Evolutionary conservation across 2,888 invertebrate genomes (phyloP).

Genomic region (Megalurothrips usitatus): DNA sequence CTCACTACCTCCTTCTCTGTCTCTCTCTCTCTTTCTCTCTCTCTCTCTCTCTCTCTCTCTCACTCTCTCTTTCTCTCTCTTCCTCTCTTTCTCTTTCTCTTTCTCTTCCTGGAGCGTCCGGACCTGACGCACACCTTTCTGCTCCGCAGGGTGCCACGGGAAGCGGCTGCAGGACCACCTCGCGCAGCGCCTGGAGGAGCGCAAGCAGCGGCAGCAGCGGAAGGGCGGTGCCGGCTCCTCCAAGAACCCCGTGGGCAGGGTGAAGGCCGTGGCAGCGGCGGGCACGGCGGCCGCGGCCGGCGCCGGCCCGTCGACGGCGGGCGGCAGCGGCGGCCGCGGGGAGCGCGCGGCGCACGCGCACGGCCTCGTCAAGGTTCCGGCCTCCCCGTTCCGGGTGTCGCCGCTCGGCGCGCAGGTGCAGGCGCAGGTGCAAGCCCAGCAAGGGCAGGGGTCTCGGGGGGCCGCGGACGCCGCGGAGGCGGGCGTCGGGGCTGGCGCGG

Average conservation of each 20-base stretch:
- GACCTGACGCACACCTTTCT: too few relatives aligned
- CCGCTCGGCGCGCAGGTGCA: background rate
- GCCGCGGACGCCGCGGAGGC: constrained; percentile 30
- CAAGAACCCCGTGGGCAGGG: constrained; percentile 42
- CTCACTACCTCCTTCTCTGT: too few relatives aligned
- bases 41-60: too few relatives aligned
- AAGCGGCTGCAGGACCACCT: constrained; percentile 57
- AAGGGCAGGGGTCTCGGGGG: background rate
- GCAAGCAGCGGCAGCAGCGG: constrained; percentile 50
- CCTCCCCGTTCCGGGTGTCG: constrained; percentile 28
- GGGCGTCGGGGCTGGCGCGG: constrained; percentile 33
- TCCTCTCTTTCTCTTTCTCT: too few relatives aligned
- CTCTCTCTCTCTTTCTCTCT: too few relatives aligned
- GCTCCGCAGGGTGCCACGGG: constrained; percentile 48
- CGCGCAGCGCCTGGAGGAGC: constrained; percentile 54
- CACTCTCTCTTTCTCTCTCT: too few relatives aligned
- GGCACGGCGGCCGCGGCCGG: background rate
- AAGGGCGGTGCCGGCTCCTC: constrained; percentile 45
- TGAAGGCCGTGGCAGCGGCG: background rate
- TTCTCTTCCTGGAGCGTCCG: too few relatives aligned
- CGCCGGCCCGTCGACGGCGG: background rate
- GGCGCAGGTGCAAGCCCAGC: background rate
- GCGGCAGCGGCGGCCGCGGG: background rate
- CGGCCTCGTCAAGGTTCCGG: constrained; percentile 5
- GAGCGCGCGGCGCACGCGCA: background rate